phyloP scores from a whole-genome alignment of 37 sponge, comb jelly and placozoan genomes.

The Bolinopsis microptera region DNA sequence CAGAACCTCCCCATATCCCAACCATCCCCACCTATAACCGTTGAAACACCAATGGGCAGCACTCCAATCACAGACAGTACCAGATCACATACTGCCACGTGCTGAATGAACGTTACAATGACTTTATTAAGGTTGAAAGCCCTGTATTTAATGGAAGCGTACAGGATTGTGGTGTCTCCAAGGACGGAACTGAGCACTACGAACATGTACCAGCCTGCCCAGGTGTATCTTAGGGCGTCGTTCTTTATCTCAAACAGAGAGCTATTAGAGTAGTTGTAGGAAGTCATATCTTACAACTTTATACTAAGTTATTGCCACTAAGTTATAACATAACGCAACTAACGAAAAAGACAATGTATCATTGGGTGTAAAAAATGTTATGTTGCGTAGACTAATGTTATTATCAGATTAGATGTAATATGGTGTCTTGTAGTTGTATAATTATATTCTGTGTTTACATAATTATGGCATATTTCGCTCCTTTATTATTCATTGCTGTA shows the following conservation, averaged over 20 bases:
- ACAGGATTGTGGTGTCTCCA: background rate
- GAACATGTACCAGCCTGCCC: background rate
- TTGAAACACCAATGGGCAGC: slow-evolving; percentile 4
- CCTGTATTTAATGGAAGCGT: background rate
- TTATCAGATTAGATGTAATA: too few species aligned
- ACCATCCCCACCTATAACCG: background rate
- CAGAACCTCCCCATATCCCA: background rate
- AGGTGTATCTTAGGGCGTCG: background rate
- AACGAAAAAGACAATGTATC: too few species aligned
- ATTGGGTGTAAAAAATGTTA: too few species aligned
- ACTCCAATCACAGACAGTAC: background rate
- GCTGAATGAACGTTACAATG: background rate
- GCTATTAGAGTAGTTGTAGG: background rate
- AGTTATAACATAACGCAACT: too few species aligned
- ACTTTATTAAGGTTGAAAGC: background rate
- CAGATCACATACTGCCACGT: background rate
- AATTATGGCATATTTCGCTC: too few species aligned
- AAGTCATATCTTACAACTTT: too few species aligned
- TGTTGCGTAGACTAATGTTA: too few species aligned
- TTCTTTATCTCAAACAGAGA: background rate
- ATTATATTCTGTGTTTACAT: too few species aligned
- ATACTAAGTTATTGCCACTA: too few species aligned
- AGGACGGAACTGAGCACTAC: background rate
- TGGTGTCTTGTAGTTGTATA: too few species aligned
- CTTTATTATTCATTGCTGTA: too few species aligned